Percentiles rank a stretch among this genome's conserved stretches.
phyloP scores from a whole-genome alignment of 1,140 invertebrate species.

The Drosophila parabipectinata region DNA sequence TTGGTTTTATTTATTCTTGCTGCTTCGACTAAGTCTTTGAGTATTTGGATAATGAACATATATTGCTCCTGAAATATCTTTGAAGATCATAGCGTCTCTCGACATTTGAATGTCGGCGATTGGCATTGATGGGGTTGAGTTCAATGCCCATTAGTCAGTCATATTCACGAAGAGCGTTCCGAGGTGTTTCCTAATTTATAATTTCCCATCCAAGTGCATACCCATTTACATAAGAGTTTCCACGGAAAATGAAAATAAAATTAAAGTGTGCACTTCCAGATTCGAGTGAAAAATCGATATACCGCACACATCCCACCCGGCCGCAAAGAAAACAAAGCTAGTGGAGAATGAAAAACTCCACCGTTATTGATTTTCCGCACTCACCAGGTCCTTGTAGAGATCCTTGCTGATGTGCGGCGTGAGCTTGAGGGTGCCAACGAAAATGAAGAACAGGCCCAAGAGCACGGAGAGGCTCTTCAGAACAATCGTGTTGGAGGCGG shows the following conservation, averaged over 20 bases:
- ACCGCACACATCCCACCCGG: conserved; percentile 5
- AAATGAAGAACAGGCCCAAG: conserved; percentile 97
- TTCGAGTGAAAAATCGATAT: conserved; percentile 51
- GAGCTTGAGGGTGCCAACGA: conserved; percentile 96
- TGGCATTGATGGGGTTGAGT: conserved; percentile 74
- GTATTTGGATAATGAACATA: conserved; percentile 47
- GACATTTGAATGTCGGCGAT: conserved; percentile 60
- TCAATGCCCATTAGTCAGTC: conserved; percentile 63
- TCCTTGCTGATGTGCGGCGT: conserved; percentile 96
- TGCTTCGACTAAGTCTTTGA: conserved; percentile 24
- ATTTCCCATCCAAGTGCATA: neutral
- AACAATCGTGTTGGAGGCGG: conserved; percentile 88
- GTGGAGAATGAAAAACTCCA: conserved; percentile 9
- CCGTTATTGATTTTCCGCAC: conserved; percentile 74
- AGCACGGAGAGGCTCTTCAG: conserved; percentile 95
- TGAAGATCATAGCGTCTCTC: conserved; percentile 59
- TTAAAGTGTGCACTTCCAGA: conserved; percentile 7
- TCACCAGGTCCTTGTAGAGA: conserved; percentile 98
- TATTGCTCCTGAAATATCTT: conserved; percentile 44
- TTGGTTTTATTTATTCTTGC: conserved; percentile 8
- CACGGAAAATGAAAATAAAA: neutral
- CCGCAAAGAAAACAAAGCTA: conserved; percentile 20
- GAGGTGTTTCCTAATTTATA: neutral
- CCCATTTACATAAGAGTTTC: conserved; percentile 32
- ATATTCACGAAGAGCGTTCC: conserved; percentile 9